A percentile compares a stretch with the other conserved stretches of the same genome.
phyloP scores from a whole-genome alignment of 2,113 vertebrate species.

The Prunella fulvescens region DNA sequence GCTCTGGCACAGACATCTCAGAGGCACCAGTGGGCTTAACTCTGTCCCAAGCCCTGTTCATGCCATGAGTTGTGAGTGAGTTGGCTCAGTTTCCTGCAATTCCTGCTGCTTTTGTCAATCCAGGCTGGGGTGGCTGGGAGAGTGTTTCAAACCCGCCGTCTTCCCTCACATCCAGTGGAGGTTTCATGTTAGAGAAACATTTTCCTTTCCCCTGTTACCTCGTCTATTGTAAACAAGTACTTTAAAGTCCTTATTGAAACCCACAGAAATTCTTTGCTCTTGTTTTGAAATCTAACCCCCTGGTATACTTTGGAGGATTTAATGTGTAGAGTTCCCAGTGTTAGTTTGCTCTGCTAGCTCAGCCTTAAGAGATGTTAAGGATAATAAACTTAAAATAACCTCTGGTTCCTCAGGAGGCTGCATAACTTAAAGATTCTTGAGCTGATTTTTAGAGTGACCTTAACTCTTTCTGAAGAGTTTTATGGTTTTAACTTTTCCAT shows the following conservation, averaged over 20 bases:
- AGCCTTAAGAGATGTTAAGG: slow-evolving; percentile 50
- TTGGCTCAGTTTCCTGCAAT: not conserved
- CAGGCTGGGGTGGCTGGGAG: not conserved
- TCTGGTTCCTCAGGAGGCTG: slow-evolving; percentile 40
- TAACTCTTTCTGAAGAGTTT: slow-evolving; percentile 17
- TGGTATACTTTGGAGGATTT: slow-evolving; percentile 52
- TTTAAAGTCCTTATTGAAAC: slow-evolving; percentile 50
- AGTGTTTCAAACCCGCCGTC: not conserved
- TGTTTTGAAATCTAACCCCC: slow-evolving; percentile 61
- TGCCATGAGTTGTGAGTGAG: not conserved
- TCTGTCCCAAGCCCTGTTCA: not conserved
- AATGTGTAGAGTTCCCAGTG: slow-evolving; percentile 1
- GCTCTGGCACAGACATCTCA: not conserved
- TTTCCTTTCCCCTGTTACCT: slow-evolving; percentile 9
- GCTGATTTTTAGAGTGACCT: not conserved
- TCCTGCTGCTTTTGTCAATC: slow-evolving; percentile 20
- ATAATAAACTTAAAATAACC: slow-evolving; percentile 65
- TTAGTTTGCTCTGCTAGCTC: slow-evolving; percentile 46
- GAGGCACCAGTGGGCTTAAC: slow-evolving; percentile 17
- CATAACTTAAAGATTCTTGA: not conserved
- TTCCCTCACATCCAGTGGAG: not conserved
- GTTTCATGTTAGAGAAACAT: not conserved
- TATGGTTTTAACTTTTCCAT: not conserved
- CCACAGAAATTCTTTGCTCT: slow-evolving; percentile 46
- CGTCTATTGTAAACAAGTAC: slow-evolving; percentile 43